Base-by-base conservation (phyloP, 2,888 invertebrate species). In the Cremastobaeus sp. region DNA sequence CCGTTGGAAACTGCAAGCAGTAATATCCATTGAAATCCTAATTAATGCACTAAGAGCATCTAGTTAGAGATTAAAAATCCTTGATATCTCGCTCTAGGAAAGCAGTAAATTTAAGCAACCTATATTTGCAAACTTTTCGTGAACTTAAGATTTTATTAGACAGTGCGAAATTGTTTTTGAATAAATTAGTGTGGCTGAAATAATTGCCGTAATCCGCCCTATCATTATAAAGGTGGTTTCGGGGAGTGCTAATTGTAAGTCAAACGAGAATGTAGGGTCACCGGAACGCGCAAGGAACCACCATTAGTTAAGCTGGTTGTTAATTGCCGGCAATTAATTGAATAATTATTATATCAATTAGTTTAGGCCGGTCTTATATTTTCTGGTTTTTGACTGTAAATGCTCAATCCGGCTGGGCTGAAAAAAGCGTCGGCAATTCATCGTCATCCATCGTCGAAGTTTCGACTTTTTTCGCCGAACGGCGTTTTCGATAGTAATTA, bases 311-410 rank as follows among this genome's bases (percentile, higher is more conserved):
- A 72, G 71, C 72, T 77, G 73, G 76, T 76, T 69, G 60, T 77
- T 77, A 80, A 81, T 79, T 78, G 76, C 30, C n/a, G 15, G 60
- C 47, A 78, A 82, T 81, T 78, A 80, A 82, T 82, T 78, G 76
- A 50, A 65, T 50, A 76, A 79, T 81, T 79, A 79, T 80, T 78
- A 77, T 59, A 37, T 14, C 70, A 66, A 81, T 83, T 81, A 78
- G 80, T 82, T 77, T 74, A 64, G 76, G 79, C 74, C 75, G 30
- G 41, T 9, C 25, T 21, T 52, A 34, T 64, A 32, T 45, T 28
- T 35, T 34, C 8, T 28, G 12, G 30, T 20, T 47, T 18, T 34
- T 32, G 25, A 14, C 14, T 37, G 25, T 15, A n/a, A 52, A 52
- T n/a, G 15, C 30, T 25, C 17, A 64, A 54, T 54, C 34, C 32